These are phyloP conservation scores for Corticium candelabrum DNA, from an alignment of 37 sponge, comb jelly and placozoan genomes.

Conservation along the genomic window DNA sequence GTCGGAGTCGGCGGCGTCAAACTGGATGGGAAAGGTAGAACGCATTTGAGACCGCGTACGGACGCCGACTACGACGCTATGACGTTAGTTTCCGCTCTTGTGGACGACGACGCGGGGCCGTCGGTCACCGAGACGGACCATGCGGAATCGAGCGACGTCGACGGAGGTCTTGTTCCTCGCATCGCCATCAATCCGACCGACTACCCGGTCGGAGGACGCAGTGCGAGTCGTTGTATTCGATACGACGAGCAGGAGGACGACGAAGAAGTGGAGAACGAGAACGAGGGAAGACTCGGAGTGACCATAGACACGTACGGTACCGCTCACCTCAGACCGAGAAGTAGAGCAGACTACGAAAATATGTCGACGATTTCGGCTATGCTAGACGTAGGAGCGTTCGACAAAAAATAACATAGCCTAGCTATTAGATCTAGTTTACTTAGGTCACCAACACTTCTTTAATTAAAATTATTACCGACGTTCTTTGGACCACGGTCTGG, in stretches of 20 bases:
- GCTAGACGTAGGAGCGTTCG: background rate
- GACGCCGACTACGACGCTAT: background rate
- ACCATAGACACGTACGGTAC: background rate
- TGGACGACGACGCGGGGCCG: background rate
- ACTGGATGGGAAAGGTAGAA: background rate
- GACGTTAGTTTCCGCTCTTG: background rate
- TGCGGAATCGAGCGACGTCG: background rate
- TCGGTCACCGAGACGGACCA: background rate
- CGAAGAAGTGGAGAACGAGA: background rate
- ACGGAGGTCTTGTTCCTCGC: background rate
- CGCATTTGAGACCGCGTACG: conserved; percentile 1
- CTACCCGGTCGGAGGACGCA: background rate
- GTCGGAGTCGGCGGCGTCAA: background rate
- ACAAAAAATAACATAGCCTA: too few species aligned
- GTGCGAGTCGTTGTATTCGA: background rate
- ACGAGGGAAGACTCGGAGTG: background rate
- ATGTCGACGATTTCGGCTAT: background rate
- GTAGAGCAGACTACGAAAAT: background rate
- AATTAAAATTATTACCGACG: too few species aligned
- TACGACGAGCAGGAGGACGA: background rate
- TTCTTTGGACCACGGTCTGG: too few species aligned
- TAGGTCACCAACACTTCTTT: too few species aligned
- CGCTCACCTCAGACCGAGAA: background rate
- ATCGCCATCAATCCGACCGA: background rate
- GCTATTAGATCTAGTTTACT: too few species aligned